phyloP scores from a whole-genome alignment of 2,797 vertebrate species.

The Halcyon smyrnensis region DNA sequence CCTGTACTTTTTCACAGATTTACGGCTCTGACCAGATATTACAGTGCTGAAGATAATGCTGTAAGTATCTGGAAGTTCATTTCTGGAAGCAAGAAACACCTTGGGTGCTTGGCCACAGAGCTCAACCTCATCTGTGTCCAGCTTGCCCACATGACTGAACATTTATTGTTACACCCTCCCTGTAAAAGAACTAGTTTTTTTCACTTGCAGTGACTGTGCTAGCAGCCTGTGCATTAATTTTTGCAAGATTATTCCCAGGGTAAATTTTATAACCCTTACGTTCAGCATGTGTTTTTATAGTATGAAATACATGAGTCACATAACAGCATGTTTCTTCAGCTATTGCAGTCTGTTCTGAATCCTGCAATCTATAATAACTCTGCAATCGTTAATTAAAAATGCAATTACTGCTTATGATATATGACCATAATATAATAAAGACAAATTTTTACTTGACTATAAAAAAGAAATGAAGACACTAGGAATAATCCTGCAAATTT shows the following conservation, averaged over 20 bases:
- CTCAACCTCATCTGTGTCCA: neutral
- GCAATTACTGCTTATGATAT: slow-evolving; percentile 25
- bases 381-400: slow-evolving; percentile 43
- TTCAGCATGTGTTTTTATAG: neutral
- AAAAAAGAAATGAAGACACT: neutral
- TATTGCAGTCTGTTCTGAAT: neutral
- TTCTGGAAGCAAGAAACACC: neutral
- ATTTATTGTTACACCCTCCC: neutral
- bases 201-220: neutral
- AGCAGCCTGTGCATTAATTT: neutral
- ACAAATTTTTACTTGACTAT: neutral
- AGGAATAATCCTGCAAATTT: neutral
- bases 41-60: neutral
- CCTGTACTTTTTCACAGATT: neutral
- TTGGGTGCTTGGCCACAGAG: neutral
- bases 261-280: neutral
- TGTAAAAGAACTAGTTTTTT: neutral
- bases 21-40: neutral
- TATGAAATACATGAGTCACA: neutral
- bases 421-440: neutral
- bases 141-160: neutral
- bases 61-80: neutral
- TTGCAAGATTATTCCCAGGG: neutral
- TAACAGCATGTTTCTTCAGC: neutral
- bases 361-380: neutral